phyloP scores from a whole-genome alignment of 2,797 vertebrate genomes.

The Cyclura pinguis region DNA sequence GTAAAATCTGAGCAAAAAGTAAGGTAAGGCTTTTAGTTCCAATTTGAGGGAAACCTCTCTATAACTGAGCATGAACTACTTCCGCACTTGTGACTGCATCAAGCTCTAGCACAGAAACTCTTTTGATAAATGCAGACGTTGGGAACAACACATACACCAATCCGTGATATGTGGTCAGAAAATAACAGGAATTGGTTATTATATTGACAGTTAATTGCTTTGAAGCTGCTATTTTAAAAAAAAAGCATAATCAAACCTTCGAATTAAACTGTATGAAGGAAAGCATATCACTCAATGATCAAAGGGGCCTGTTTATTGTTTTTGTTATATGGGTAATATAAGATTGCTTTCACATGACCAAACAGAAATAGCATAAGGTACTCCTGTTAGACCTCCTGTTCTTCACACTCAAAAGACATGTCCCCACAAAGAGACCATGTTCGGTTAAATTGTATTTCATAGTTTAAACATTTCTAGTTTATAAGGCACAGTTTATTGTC shows the following conservation, averaged over 20 bases:
- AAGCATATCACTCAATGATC: neutral
- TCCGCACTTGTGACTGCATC: too few relatives aligned
- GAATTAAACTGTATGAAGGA: neutral
- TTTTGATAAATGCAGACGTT: neutral
- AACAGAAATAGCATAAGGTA: neutral
- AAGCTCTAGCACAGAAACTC: neutral
- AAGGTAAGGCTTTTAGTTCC: neutral
- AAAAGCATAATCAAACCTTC: neutral
- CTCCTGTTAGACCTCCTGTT: neutral
- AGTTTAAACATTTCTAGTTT: neutral
- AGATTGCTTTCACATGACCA: neutral
- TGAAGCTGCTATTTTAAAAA: neutral
- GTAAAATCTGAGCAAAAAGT: slow-evolving; percentile 48
- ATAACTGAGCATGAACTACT: neutral
- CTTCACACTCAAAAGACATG: neutral
- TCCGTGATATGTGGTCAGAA: neutral
- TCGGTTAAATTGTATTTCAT: neutral
- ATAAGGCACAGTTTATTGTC: neutral
- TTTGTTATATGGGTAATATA: neutral
- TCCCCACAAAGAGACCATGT: neutral
- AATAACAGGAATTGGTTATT: neutral
- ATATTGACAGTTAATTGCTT: neutral
- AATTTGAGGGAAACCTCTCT: neutral
- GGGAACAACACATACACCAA: neutral
- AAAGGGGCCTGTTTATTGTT: neutral